phyloP scores from a whole-genome alignment of 1,140 invertebrate species.

The Neotoxoptera formosana region DNA sequence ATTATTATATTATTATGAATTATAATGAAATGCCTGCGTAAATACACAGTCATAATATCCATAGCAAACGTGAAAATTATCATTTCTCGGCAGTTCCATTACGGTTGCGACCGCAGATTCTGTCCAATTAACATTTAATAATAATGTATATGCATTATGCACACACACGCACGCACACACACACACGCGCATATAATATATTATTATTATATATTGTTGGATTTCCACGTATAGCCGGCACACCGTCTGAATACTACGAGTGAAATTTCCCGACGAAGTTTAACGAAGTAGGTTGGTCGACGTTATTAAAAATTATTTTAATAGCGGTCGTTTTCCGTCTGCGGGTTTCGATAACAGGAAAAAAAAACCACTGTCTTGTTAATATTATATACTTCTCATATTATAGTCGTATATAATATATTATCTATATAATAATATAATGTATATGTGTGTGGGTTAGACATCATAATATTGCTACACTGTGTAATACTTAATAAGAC shows the following conservation, averaged over 20 bases:
- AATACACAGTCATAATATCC: background rate
- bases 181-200: no score
- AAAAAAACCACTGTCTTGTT: background rate
- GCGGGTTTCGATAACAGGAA: background rate
- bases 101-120: slow-evolving; percentile 1
- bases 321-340: slow-evolving; percentile 13
- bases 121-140: slow-evolving; percentile 10
- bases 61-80: background rate
- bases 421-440: background rate
- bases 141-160: background rate
- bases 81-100: background rate
- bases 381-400: background rate
- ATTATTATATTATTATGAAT: background rate
- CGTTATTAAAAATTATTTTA: slow-evolving; percentile 20
- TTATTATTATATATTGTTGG: background rate
- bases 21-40: background rate
- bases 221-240: background rate
- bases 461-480: background rate
- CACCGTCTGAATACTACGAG: background rate
- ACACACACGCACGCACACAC: no score
- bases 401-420: background rate
- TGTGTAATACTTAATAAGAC: no score
- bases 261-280: slow-evolving; percentile 4
- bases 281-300: slow-evolving; percentile 12
- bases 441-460: background rate